Base-by-base conservation (phyloP, 2,888 invertebrate species). In the Neoitamus cyanurus region DNA sequence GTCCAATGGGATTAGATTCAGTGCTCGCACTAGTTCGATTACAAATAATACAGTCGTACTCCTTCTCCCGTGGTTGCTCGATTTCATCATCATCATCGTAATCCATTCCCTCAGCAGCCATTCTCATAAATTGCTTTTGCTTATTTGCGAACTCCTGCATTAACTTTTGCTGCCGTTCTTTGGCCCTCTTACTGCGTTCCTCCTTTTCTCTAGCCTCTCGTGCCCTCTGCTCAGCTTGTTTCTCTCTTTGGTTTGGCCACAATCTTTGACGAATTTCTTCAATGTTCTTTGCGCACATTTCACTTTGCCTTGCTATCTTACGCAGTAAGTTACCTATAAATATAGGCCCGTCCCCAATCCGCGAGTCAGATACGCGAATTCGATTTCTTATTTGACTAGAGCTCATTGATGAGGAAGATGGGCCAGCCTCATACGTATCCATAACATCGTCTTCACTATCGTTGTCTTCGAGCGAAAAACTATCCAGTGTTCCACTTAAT, bases 1-100 rank as follows among this genome's bases (percentile, higher is more conserved):
- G 93, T 0, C 98, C 98, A 90, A 99, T 95, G 1, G 97, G 96
- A 89, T 95, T 94, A 13, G 95, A 94, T 87, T 95, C 95, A 0
- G 95, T 95, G 89, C 97, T 96, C 25, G 97, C 95, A 42, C 96
- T 95, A 85, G 96, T 96, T 90, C 97, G 96, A 92, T 96, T 97
- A 91, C 99, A 99, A 88, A 99, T 99, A 86, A 97, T 98, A 92
- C 99, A 99, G 91, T 98, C 97, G 92, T 97, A 98, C 90, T 97
- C 96, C 87, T 93, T 93, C 87, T 94, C 93, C 15, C 93, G 89
- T 36, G 92, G 92, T 87, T 94, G 94, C 88, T 93, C 93, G 87
- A 93, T 93, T 85, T 92, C 92, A 86, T 93, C 93, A 28, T 93
- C 94, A 80, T 92, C 92, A 69, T 91, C 91, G 92, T 94, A 94